A percentile compares a stretch with the other conserved stretches of the same genome.
phyloP scores from a whole-genome alignment of 2,888 invertebrate species.

The Meiosimyza platycephala region DNA sequence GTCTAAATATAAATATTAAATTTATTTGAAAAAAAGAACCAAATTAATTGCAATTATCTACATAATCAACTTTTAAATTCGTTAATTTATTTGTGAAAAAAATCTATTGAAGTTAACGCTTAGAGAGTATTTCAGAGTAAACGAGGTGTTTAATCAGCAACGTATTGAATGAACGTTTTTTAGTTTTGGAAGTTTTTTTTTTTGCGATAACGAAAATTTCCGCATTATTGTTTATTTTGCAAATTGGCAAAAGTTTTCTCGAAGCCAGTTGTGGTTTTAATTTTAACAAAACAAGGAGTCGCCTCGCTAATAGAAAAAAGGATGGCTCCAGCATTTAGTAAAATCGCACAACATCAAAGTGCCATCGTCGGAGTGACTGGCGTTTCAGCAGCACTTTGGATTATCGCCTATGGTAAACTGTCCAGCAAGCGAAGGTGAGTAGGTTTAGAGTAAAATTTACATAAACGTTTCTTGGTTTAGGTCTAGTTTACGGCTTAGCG shows the following conservation, averaged over 20 bases:
- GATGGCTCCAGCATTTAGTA: constrained; percentile 84
- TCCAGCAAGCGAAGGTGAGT: constrained; percentile 69
- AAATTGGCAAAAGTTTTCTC: neutral
- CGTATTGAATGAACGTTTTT: too few species aligned
- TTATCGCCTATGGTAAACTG: constrained; percentile 70
- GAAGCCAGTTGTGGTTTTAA: neutral
- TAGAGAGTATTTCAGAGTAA: too few species aligned
- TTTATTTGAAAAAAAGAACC: neutral
- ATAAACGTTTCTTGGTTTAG: too few species aligned
- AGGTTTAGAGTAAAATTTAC: neutral
- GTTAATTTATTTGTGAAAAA: too few species aligned
- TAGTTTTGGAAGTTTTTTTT: neutral
- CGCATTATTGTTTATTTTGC: neutral
- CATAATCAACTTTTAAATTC: too few species aligned
- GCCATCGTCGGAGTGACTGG: constrained; percentile 75
- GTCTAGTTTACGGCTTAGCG: too few species aligned
- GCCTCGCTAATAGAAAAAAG: neutral
- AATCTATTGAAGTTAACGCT: too few species aligned
- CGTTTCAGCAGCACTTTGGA: constrained; percentile 73
- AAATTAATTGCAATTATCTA: neutral
- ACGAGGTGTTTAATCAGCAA: too few species aligned
- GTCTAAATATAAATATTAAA: neutral
- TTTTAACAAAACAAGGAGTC: neutral
- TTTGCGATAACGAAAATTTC: neutral
- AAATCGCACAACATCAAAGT: constrained; percentile 75